phyloP scores from a whole-genome alignment of 2,888 invertebrate genomes.

The Leptopilina myrica region DNA sequence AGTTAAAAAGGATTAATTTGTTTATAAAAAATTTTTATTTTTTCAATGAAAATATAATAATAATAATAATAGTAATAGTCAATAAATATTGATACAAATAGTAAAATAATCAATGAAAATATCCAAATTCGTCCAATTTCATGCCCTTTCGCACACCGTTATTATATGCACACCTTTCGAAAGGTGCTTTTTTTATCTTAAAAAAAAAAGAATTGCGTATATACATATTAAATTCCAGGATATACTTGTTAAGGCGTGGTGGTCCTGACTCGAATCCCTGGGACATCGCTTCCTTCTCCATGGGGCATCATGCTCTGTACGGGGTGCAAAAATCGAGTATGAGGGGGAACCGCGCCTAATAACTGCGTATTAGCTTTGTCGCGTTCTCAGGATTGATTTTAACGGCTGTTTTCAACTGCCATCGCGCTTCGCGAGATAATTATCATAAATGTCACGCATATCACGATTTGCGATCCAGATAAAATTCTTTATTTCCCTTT shows the following conservation, averaged over 20 bases:
- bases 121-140: too few relatives aligned
- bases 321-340: conserved; percentile 68
- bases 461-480: conserved; percentile 21
- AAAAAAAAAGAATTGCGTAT: conserved; percentile 59
- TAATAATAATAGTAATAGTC: too few relatives aligned
- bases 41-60: too few relatives aligned
- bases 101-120: too few relatives aligned
- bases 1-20: too few relatives aligned
- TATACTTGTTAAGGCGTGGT: conserved; percentile 72
- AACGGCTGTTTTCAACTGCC: conserved; percentile 53
- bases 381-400: conserved; percentile 62
- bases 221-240: conserved; percentile 68
- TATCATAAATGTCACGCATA: conserved; percentile 29
- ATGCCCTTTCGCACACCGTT: neutral
- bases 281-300: conserved; percentile 62
- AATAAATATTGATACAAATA: neutral
- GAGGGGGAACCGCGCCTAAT: conserved; percentile 67
- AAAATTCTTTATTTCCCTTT: conserved; percentile 21
- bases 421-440: conserved; percentile 23
- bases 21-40: too few relatives aligned
- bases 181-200: conserved; percentile 52
- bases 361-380: conserved; percentile 73
- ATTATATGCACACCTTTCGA: neutral
- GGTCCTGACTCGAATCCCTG: conserved; percentile 63
- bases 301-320: conserved; percentile 63